Conservation (phyloP, 2,113 vertebrate genomes). For the Archilochus colubris region DNA sequence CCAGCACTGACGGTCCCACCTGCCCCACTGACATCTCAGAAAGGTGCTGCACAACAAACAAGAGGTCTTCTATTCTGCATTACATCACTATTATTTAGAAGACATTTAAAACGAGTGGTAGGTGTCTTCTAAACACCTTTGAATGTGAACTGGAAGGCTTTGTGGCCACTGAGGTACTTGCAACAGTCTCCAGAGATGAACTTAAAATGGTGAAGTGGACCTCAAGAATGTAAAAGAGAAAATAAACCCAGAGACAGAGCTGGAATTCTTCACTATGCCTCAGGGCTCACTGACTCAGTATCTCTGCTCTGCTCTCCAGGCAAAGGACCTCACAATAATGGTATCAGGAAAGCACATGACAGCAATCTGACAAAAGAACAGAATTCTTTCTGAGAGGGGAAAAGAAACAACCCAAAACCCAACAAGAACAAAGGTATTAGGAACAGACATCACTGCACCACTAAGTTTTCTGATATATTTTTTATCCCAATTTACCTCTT, state of each 20-base stretch:
- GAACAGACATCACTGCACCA: not conserved
- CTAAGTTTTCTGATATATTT: not conserved
- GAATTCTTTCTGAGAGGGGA: not conserved
- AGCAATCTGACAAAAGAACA: not conserved
- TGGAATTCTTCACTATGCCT: not conserved
- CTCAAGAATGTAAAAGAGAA: not conserved
- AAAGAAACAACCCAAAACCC: not conserved
- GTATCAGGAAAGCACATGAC: not conserved
- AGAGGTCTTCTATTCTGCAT: not conserved
- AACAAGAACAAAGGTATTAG: not conserved
- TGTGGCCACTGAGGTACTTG: not conserved
- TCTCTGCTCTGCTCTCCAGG: not conserved
- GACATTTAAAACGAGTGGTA: not conserved
- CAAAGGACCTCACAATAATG: not conserved
- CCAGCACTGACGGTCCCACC: not conserved
- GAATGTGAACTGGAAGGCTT: not conserved
- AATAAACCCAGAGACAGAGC: not conserved
- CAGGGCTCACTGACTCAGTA: not conserved
- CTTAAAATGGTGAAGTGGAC: not conserved
- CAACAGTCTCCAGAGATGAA: not conserved
- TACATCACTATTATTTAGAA: not conserved
- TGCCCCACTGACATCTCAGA: not conserved
- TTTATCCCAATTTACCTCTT: constrained; percentile 84
- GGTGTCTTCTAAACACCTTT: not conserved
- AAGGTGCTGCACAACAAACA: not conserved